Conservation (phyloP, 30 jellyfish, hydroid and myxozoan species). For the Pelagia noctiluca region DNA sequence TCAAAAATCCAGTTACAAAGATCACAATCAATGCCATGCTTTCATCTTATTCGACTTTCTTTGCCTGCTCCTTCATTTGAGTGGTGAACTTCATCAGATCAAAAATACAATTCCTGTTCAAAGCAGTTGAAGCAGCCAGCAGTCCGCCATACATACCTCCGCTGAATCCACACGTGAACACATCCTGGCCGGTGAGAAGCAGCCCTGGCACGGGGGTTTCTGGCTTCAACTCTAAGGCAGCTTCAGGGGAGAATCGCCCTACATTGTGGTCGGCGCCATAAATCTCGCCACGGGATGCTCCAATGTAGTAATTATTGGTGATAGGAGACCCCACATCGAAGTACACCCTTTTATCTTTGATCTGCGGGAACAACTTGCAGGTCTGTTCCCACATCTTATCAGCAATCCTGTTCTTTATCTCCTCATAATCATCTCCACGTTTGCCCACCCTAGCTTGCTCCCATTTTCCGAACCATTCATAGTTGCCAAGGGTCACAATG, state of each 20-base stretch:
- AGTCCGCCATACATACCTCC: conserved; percentile 96
- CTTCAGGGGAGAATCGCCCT: conserved; percentile 72
- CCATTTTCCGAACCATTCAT: conserved; percentile 94
- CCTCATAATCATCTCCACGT: conserved; percentile 90
- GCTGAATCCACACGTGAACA: conserved; percentile 88
- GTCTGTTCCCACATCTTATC: conserved; percentile 93
- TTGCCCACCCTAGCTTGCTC: conserved; percentile 78
- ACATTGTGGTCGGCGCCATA: conserved; percentile 88
- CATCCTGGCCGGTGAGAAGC: conserved; percentile 94
- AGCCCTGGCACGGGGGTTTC: conserved; percentile 85
- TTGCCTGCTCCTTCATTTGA: conserved; percentile 47
- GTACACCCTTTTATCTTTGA: conserved; percentile 71
- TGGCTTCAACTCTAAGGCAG: conserved; percentile 65
- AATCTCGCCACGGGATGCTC: conserved; percentile 89
- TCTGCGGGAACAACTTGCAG: conserved; percentile 80
- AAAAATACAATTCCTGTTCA: conserved; percentile 72
- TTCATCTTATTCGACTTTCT: conserved; percentile 5
- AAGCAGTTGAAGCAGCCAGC: conserved; percentile 82
- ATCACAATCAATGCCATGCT: neutral
- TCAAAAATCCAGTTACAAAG: neutral
- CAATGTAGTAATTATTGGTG: conserved; percentile 88
- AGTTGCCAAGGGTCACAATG: conserved; percentile 85
- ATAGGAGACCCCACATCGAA: conserved; percentile 95
- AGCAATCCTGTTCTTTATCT: conserved; percentile 74
- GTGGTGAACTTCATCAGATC: conserved; percentile 71